Conservation (phyloP, 2,113 vertebrate species). For the Scomber colias region DNA sequence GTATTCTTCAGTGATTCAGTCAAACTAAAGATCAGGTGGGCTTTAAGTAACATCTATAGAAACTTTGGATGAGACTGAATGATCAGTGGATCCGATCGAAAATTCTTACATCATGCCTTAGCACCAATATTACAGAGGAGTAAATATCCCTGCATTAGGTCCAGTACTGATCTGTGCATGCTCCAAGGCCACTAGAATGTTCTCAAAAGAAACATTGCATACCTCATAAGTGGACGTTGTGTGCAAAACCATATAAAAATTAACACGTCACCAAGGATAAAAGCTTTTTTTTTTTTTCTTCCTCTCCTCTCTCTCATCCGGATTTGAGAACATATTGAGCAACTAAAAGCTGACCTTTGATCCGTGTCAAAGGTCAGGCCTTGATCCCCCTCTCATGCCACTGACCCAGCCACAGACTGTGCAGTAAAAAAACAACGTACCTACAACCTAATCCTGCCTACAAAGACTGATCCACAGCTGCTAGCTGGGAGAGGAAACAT, state of each 20-base stretch:
- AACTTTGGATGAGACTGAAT: constrained; percentile 76
- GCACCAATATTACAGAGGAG: constrained; percentile 78
- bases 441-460: constrained; percentile 28
- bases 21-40: constrained; percentile 56
- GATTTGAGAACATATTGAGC: constrained; percentile 35
- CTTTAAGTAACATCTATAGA: constrained; percentile 64
- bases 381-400: constrained; percentile 47
- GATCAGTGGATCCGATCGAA: constrained; percentile 52
- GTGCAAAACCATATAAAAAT: constrained; percentile 77
- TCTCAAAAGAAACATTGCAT: constrained; percentile 80
- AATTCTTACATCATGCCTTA: constrained; percentile 78
- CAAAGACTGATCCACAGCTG: constrained; percentile 33
- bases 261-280: constrained; percentile 49
- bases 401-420: constrained; percentile 36
- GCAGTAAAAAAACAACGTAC: constrained; percentile 43
- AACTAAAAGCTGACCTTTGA: constrained; percentile 47
- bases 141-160: constrained; percentile 70
- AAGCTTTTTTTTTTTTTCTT: neutral
- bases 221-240: constrained; percentile 74
- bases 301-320: constrained; percentile 26
- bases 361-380: constrained; percentile 41
- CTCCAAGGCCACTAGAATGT: constrained; percentile 82
- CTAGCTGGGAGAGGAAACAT: constrained; percentile 27
- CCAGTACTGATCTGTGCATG: constrained; percentile 79
- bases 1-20: constrained; percentile 50